phyloP scores from a whole-genome alignment of 2,113 vertebrate genomes.

The Paratilapia polleni region DNA sequence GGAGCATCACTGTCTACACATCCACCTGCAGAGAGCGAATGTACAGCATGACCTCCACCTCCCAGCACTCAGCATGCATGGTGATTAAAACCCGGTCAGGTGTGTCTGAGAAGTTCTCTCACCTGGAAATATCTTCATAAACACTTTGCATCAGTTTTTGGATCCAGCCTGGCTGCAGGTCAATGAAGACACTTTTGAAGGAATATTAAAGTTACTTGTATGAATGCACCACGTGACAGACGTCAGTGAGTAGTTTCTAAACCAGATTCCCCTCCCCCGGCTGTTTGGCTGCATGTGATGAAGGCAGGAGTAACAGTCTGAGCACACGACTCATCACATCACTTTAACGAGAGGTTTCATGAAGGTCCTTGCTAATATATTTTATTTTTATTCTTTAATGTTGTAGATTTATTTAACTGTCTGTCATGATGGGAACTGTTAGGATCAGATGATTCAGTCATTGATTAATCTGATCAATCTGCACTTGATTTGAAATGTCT shows the following conservation, averaged over 20 bases:
- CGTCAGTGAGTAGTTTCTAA: neutral
- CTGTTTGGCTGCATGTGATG: neutral
- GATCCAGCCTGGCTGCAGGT: neutral
- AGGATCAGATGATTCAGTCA: neutral
- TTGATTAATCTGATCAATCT: neutral
- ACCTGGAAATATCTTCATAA: neutral
- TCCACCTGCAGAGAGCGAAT: conserved; percentile 3
- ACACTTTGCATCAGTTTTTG: neutral
- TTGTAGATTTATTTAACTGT: conserved; percentile 5
- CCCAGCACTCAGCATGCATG: neutral
- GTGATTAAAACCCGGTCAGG: neutral
- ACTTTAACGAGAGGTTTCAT: neutral
- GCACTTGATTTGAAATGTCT: too few relatives aligned
- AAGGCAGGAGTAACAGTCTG: neutral
- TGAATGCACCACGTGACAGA: neutral
- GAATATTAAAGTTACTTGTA: neutral
- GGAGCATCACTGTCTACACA: conserved; percentile 1
- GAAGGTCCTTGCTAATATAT: neutral
- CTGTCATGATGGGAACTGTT: neutral
- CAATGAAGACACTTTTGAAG: neutral
- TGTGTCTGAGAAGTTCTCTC: neutral
- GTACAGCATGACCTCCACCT: neutral
- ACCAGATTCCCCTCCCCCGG: neutral
- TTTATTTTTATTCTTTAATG: conserved; percentile 5
- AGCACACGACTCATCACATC: neutral